Base-by-base conservation (phyloP, 2,797 vertebrate species). In the Urosaurus nigricauda region DNA sequence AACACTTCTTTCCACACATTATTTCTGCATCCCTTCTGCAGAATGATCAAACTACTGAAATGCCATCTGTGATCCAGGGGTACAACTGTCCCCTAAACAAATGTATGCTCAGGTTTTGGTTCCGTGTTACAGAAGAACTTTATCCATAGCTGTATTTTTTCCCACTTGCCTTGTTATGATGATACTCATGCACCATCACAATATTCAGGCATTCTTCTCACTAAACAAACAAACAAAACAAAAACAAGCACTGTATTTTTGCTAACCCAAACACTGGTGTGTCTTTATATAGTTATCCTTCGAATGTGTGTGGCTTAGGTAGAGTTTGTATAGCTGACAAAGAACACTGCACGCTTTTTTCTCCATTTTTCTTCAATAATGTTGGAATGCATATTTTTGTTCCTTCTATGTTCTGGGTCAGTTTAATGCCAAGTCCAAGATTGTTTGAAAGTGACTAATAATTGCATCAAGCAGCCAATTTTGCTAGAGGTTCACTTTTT, bases 21-120 rank as follows among this genome's bases (percentile, higher is more conserved):
- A 5, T 88, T 37, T 79, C 63, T 89, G 77, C 91, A 94, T 90
- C 87, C 14, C 60, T 84, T 91, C 88, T 65, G 24, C 79, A 90
- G 92, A 90, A 94, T 92, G 89, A 93, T 91, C 26, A 87, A 85
- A 56, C 51, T 65, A 87, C 60, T 89, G 94, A 80, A 47, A 81
- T 90, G 85, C 88, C 7, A 14, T 77, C 17, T 65, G 83, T 75
- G 26, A 16, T n/a, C 37, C 63, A n/a, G 19, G 71, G 19, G 71
- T 74, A 56, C 29, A 78, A 35, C 21, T 87, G 35, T 19, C 43
- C 77, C 79, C 17, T 58, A 24, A 75, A 75, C 56, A 73, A 88
- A 70, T 35, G 40, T 88, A 74, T 43, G 84, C 37, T 35, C 40
- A 14, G 1, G 1, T 60, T 63, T 89, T 21, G 0, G 86, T 80